Conservation (phyloP, 2,113 vertebrate species). For the Argyrosomus japonicus region DNA sequence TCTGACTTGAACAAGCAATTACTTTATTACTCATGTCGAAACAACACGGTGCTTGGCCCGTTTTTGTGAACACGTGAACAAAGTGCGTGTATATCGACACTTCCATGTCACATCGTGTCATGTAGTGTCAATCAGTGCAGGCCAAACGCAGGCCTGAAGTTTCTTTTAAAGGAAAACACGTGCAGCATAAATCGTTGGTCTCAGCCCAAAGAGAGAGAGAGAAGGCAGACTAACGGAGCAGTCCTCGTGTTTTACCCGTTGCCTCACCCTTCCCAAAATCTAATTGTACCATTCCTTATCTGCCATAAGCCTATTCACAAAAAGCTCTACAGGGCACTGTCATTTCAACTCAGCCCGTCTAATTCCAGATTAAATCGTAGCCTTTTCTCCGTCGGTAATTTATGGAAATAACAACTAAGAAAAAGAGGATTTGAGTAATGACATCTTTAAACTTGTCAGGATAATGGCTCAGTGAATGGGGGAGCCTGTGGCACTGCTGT, state of each 20-base stretch:
- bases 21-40: no score
- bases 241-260: slow-evolving; percentile 55
- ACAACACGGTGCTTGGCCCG: no score
- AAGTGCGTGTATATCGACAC: no score
- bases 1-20: no score
- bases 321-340: slow-evolving; percentile 80
- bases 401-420: slow-evolving; percentile 85
- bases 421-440: slow-evolving; percentile 86
- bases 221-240: slow-evolving; percentile 48
- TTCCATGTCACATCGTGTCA: no score
- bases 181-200: background rate
- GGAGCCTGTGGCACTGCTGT: slow-evolving; percentile 71
- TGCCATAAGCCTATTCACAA: slow-evolving; percentile 80
- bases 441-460: slow-evolving; percentile 83
- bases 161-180: background rate
- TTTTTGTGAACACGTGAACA: no score
- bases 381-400: slow-evolving; percentile 82
- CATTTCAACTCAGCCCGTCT: slow-evolving; percentile 77
- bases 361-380: slow-evolving; percentile 82
- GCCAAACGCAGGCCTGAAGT: background rate
- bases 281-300: slow-evolving; percentile 83
- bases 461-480: slow-evolving; percentile 76
- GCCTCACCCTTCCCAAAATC: slow-evolving; percentile 72
- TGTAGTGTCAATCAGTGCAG: no score
- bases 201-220: background rate